Evolutionary conservation across 2,797 vertebrate species (phyloP).

Genomic region (Typhlichthys subterraneus): DNA sequence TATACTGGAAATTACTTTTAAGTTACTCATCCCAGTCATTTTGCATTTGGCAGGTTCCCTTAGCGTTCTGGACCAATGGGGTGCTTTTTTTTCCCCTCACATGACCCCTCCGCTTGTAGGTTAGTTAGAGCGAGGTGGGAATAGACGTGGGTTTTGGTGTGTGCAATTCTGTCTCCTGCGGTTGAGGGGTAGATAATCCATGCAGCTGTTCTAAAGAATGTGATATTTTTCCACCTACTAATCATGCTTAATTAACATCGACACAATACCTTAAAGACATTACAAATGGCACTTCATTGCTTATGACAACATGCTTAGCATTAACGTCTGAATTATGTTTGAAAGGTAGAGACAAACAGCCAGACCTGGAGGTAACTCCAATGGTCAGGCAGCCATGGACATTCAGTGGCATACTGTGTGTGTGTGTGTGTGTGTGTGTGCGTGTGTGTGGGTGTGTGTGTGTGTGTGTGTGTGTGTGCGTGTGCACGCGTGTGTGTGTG

Average conservation of each 20-base stretch:
- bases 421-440: conserved; percentile 41
- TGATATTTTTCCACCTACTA: conserved; percentile 18
- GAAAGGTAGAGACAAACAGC: conserved; percentile 15
- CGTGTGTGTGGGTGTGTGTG: background rate
- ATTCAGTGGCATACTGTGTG: conserved; percentile 29
- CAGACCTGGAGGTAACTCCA: conserved; percentile 53
- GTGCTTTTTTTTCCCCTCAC: conserved; percentile 40
- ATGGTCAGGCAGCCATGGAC: conserved; percentile 55
- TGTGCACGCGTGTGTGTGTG: conserved; percentile 46
- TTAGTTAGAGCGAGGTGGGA: conserved; percentile 20
- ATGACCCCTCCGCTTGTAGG: conserved; percentile 41
- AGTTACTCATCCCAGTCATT: conserved; percentile 63
- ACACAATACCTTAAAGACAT: conserved; percentile 22
- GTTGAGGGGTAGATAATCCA: conserved; percentile 32
- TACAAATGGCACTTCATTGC: conserved; percentile 36
- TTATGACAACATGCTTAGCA: conserved; percentile 41
- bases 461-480: background rate
- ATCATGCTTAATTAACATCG: conserved; percentile 21
- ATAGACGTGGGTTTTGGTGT: conserved; percentile 25
- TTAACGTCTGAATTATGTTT: conserved; percentile 34
- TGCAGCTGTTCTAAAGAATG: conserved; percentile 53
- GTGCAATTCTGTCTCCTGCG: conserved; percentile 32
- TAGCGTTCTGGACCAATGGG: conserved; percentile 44
- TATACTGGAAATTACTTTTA: conserved; percentile 76
- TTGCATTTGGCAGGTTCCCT: conserved; percentile 61